phyloP scores from a whole-genome alignment of 2,113 vertebrate species.

The Lycaon pictus region DNA sequence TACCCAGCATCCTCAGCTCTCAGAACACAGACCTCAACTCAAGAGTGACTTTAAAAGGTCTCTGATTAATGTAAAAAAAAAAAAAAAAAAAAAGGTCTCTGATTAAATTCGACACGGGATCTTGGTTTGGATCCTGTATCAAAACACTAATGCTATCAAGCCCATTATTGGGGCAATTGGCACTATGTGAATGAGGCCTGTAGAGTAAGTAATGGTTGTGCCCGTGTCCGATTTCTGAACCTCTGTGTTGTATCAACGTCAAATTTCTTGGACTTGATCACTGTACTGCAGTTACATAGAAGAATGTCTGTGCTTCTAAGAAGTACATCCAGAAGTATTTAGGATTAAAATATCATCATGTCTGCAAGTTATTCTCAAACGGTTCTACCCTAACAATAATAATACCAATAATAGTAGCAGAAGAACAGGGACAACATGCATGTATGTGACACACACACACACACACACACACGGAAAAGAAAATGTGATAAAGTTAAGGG shows the following conservation, averaged over 20 bases:
- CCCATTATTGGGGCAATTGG: not conserved
- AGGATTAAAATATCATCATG: conserved; percentile 25
- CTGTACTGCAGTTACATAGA: not conserved
- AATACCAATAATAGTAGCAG: not conserved
- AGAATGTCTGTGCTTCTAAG: not conserved
- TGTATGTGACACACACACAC: not conserved
- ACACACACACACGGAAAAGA: not conserved
- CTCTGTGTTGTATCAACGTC: not conserved
- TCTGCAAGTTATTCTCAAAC: not conserved
- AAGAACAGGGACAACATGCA: not conserved
- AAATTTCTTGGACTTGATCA: conserved; percentile 18
- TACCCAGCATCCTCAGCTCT: not conserved
- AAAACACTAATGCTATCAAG: conserved; percentile 17
- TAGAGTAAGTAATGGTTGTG: not conserved
- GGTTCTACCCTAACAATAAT: not conserved
- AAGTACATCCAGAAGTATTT: not conserved
- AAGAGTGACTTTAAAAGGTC: not conserved
- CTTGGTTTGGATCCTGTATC: conserved; percentile 27
- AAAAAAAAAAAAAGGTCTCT: conserved; percentile 45
- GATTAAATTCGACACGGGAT: conserved; percentile 8
- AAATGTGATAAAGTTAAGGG: not conserved
- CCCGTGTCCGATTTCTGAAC: not conserved
- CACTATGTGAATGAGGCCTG: not conserved
- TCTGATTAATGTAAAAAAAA: no score
- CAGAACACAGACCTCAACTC: conserved; percentile 18